These are phyloP conservation scores for Netta rufina DNA, from an alignment of 2,797 vertebrate genomes.

Conservation along the genomic window DNA sequence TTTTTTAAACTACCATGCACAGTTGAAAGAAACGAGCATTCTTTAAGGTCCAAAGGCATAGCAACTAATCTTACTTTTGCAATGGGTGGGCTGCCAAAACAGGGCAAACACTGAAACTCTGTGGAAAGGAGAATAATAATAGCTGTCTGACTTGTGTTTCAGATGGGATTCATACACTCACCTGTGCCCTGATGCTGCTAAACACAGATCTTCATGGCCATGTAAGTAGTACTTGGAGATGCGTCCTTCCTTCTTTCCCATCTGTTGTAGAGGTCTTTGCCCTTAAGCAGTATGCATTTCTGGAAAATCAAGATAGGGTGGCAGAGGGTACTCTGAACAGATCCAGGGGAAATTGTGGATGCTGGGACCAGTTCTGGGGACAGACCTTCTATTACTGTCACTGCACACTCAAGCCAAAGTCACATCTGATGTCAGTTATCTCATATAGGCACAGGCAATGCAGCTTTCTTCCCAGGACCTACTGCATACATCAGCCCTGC, in stretches of 20 bases:
- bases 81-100: neutral
- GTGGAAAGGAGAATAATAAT: neutral
- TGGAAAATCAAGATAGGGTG: neutral
- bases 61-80: neutral
- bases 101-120: rapidly evolving
- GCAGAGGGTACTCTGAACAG: neutral
- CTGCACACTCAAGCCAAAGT: neutral
- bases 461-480: neutral
- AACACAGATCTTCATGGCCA: slow-evolving; percentile 97
- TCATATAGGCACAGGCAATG: neutral
- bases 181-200: slow-evolving; percentile 96
- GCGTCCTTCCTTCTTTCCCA: neutral
- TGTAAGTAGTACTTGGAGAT: slow-evolving; percentile 79
- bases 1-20: neutral
- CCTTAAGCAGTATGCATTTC: neutral
- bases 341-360: neutral
- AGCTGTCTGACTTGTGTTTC: slow-evolving; percentile 51
- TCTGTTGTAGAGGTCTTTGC: neutral
- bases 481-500: neutral
- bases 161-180: slow-evolving; percentile 95
- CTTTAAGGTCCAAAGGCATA: neutral
- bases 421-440: neutral
- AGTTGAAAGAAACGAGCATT: neutral
- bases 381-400: neutral
- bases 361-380: neutral